Percentiles rank a stretch among this genome's conserved stretches.
phyloP scores from a whole-genome alignment of 2,113 vertebrate genomes.

The cattle (Bos taurus) region ARS-UCD2.0 NC_037336.1:93161501-93162000 shows the following conservation, averaged over 20 bases:
- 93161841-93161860: neutral
- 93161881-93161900: neutral
- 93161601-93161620: neutral
- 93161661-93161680: neutral
- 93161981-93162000: neutral
- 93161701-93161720: neutral
- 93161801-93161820: neutral
- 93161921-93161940: neutral
- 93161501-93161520: neutral
- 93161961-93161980: neutral
- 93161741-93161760: neutral
- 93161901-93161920: neutral
- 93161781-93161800: neutral
- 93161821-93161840: neutral
- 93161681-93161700: neutral
- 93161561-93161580: neutral
- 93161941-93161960: neutral
- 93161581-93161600: constrained; percentile 13
- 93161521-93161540: neutral
- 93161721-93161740: neutral
- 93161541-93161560: neutral
- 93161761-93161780: neutral
- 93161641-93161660: neutral
- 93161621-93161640: neutral
- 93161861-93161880: neutral